Percentiles rank a stretch among this genome's conserved stretches.
These are phyloP conservation scores for Ailuropoda melanoleuca DNA, from an alignment of 2,113 vertebrate species.

Conservation along the genomic window DNA sequence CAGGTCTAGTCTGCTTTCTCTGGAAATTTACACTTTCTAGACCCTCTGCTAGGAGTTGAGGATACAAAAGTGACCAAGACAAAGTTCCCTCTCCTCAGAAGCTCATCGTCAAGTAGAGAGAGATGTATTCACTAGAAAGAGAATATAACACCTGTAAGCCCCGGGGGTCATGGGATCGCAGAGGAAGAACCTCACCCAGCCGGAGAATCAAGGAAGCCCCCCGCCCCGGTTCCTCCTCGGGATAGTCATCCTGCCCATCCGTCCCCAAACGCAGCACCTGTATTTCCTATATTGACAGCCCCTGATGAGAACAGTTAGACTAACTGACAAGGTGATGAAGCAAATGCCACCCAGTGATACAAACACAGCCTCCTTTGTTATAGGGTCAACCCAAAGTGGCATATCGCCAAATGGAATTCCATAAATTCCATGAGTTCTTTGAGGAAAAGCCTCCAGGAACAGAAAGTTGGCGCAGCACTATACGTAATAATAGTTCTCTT, in stretches of 20 bases:
- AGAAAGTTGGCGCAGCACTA: not conserved
- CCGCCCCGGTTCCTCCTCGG: no score
- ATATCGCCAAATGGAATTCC: not conserved
- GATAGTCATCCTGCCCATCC: not conserved
- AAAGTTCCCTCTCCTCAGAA: not conserved
- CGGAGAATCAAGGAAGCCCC: no score
- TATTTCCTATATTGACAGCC: not conserved
- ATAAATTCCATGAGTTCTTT: not conserved
- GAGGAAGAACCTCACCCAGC: not conserved
- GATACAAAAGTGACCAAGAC: not conserved
- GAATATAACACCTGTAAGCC: not conserved
- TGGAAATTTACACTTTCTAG: not conserved
- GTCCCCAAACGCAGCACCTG: not conserved
- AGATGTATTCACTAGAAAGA: not conserved
- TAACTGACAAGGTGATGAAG: not conserved
- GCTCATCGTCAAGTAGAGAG: not conserved
- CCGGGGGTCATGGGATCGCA: fast-evolving
- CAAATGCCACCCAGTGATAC: not conserved
- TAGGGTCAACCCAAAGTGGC: not conserved
- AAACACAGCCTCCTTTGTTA: not conserved
- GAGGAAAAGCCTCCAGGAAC: not conserved
- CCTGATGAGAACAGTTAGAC: not conserved
- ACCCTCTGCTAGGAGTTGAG: not conserved
- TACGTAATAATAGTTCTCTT: not conserved
- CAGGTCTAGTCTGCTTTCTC: not conserved